Evolutionary conservation across 2,888 invertebrate genomes (phyloP).

Genomic region (Orthonychiurus folsomi): DNA sequence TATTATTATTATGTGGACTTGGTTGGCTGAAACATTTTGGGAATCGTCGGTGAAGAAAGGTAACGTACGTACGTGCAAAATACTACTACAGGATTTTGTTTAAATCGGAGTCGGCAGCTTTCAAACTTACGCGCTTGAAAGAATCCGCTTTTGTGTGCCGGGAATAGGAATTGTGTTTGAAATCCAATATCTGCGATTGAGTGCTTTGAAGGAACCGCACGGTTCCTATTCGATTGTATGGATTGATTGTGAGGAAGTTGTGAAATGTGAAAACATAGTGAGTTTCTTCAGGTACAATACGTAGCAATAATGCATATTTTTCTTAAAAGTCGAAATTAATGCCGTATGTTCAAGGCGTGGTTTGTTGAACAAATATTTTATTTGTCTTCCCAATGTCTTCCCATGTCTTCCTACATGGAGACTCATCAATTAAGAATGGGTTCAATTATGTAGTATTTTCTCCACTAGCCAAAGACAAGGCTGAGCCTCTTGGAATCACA

Average conservation of each 20-base stretch:
- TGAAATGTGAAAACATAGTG: too few species aligned
- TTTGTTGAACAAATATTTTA: background rate
- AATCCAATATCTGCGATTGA: background rate
- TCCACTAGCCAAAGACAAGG: too few species aligned
- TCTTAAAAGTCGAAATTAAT: background rate
- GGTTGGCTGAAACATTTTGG: too few species aligned
- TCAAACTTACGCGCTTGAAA: background rate
- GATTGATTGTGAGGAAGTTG: too few species aligned
- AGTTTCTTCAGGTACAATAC: background rate
- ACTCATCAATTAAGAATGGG: too few species aligned
- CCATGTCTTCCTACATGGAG: too few species aligned
- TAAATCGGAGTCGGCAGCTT: background rate
- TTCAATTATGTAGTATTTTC: too few species aligned
- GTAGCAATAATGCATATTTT: background rate
- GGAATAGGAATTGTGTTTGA: background rate
- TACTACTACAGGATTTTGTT: too few species aligned
- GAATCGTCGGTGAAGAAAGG: too few species aligned
- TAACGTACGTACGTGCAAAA: slow-evolving; percentile 1
- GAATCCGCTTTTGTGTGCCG: background rate
- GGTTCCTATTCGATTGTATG: too few species aligned
- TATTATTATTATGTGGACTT: background rate
- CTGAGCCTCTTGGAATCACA: too few species aligned
- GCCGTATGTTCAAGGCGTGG: background rate
- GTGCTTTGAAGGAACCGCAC: background rate
- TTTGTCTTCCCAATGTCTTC: background rate